Evolutionary conservation across 53 echinoderm and acorn worm species (phyloP).

Genomic region (Glandiceps talaboti): DNA sequence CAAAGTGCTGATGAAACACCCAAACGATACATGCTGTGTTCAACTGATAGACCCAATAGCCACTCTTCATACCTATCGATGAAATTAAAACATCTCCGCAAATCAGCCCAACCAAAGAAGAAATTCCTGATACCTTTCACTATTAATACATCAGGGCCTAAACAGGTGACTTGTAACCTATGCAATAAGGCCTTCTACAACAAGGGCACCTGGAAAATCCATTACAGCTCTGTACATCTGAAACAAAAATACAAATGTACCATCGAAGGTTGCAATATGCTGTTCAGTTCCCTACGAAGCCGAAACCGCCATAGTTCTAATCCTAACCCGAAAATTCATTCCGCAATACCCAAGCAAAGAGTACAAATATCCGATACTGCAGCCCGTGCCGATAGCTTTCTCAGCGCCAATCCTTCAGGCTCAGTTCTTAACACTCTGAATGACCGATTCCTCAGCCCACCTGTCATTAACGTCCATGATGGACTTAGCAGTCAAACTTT

Average conservation of each 20-base stretch:
- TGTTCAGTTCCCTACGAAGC: constrained; percentile 42
- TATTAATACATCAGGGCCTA: background rate
- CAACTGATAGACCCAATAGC: background rate
- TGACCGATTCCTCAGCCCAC: background rate
- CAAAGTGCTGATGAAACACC: background rate
- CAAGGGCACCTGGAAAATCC: constrained; percentile 57
- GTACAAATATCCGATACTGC: constrained; percentile 2
- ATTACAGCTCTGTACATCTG: constrained; percentile 42
- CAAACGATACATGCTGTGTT: background rate
- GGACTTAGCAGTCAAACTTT: background rate
- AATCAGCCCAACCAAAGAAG: background rate
- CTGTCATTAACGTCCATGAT: background rate
- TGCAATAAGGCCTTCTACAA: constrained; percentile 51
- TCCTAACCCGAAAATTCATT: constrained; percentile 41
- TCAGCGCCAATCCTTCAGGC: background rate
- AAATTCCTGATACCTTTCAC: background rate
- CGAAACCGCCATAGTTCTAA: constrained; percentile 51
- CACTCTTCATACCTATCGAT: background rate
- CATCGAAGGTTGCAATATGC: constrained; percentile 47
- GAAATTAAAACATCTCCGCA: background rate
- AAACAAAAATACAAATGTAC: constrained; percentile 45
- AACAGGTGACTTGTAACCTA: constrained; percentile 37
- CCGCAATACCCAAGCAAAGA: background rate
- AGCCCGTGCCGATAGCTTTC: constrained; percentile 6
- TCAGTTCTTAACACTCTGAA: background rate